A percentile compares a stretch with the other conserved stretches of the same genome.
Conservation (phyloP, 2,888 invertebrate species). For the Eupithecia dodoneata region DNA sequence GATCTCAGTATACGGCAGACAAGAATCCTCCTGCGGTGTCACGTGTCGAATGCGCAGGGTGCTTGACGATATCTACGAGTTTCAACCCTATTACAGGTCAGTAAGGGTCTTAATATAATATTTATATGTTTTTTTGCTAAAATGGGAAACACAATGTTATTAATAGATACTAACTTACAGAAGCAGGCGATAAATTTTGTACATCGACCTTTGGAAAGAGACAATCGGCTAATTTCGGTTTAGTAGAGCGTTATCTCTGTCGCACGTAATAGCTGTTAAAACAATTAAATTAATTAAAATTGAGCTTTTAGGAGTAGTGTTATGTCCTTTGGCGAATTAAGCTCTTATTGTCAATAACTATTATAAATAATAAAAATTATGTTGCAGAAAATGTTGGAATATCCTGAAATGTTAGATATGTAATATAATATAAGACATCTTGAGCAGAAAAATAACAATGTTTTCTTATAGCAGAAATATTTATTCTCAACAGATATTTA, state of each 20-base stretch:
- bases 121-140: slow-evolving; percentile 4
- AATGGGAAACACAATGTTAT: background rate
- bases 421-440: background rate
- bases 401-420: background rate
- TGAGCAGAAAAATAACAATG: background rate
- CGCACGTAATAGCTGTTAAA: too few species aligned
- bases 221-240: too few species aligned
- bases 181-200: too few species aligned
- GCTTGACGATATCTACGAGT: slow-evolving; percentile 77
- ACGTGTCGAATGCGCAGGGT: slow-evolving; percentile 78
- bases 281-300: background rate
- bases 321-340: background rate
- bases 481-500: background rate
- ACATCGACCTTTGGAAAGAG: too few species aligned
- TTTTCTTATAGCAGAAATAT: background rate
- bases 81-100: slow-evolving; percentile 79
- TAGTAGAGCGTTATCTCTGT: too few species aligned
- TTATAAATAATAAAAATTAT: background rate
- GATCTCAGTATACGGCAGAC: slow-evolving; percentile 69
- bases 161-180: too few species aligned
- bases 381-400: background rate
- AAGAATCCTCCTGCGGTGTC: slow-evolving; percentile 71
- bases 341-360: background rate
- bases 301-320: background rate
- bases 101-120: slow-evolving; percentile 36